Conservation (phyloP, 2,888 invertebrate species). For the Euclidia mi region DNA sequence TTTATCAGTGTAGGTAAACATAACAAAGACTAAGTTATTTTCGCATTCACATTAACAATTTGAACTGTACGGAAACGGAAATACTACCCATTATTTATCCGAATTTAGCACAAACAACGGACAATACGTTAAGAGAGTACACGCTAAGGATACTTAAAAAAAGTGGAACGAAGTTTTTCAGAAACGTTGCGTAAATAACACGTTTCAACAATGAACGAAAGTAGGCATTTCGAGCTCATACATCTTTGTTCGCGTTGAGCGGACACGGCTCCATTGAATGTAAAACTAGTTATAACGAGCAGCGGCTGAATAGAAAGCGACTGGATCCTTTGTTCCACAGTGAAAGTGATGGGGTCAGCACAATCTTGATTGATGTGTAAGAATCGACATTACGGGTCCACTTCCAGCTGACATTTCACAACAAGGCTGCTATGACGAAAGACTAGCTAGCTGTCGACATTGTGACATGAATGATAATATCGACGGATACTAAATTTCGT, state of each 20-base stretch:
- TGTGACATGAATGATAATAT: constrained; percentile 3
- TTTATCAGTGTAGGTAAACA: too few species aligned
- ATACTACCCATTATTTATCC: too few species aligned
- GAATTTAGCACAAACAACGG: too few species aligned
- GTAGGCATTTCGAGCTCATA: constrained; percentile 29
- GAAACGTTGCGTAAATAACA: constrained; percentile 47
- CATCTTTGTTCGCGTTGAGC: constrained; percentile 40
- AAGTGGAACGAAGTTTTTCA: constrained; percentile 11
- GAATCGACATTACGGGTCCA: constrained; percentile 59
- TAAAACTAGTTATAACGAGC: constrained; percentile 62
- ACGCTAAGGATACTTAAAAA: too few species aligned
- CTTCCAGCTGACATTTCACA: constrained; percentile 63
- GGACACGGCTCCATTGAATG: constrained; percentile 68
- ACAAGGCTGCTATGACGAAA: constrained; percentile 49
- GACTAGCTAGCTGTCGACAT: constrained; percentile 10
- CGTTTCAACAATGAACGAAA: constrained; percentile 58
- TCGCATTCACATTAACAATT: too few species aligned
- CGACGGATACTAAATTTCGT: too few species aligned
- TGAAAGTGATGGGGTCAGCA: constrained; percentile 71
- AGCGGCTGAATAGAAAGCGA: constrained; percentile 71
- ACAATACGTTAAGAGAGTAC: too few species aligned
- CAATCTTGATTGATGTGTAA: constrained; percentile 70
- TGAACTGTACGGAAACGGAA: too few species aligned
- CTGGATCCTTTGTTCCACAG: constrained; percentile 76
- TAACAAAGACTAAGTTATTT: too few species aligned